These are phyloP conservation scores for Drosophila willistoni DNA, from an alignment of 1,140 invertebrate genomes.

Conservation along the genomic window DNA sequence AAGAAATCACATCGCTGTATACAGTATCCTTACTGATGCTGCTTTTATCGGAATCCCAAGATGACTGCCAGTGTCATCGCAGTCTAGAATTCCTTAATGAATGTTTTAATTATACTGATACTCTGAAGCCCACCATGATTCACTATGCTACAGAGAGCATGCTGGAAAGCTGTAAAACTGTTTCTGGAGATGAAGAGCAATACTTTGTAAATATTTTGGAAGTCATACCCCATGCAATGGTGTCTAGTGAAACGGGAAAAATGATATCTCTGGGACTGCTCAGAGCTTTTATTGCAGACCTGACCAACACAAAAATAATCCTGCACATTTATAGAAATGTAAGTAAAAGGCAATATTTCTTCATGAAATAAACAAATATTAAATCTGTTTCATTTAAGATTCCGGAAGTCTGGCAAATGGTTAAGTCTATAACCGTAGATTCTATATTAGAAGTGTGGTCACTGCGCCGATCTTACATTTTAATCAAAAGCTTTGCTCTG, in stretches of 20 bases:
- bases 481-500: constrained; percentile 46
- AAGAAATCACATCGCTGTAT: constrained; percentile 52
- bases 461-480: constrained; percentile 35
- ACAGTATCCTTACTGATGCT: constrained; percentile 36
- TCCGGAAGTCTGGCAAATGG: constrained; percentile 56
- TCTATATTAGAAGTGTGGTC: constrained; percentile 50
- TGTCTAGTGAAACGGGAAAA: constrained; percentile 63
- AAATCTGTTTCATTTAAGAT: constrained; percentile 23
- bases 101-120: constrained; percentile 60
- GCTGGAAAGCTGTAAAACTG: constrained; percentile 30
- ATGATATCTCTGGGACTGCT: constrained; percentile 55
- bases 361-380: not conserved
- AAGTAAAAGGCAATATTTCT: not conserved
- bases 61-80: not conserved
- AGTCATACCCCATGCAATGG: constrained; percentile 53
- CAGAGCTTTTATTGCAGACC: constrained; percentile 34
- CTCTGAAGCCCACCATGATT: constrained; percentile 65
- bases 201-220: constrained; percentile 47
- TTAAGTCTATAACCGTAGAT: constrained; percentile 35
- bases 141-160: constrained; percentile 51
- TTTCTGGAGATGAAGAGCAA: constrained; percentile 23
- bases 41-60: constrained; percentile 18
- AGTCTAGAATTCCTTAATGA: constrained; percentile 51
- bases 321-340: constrained; percentile 64
- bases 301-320: constrained; percentile 32